phyloP scores from a whole-genome alignment of 2,888 invertebrate genomes.

The Andricus quercusramuli region DNA sequence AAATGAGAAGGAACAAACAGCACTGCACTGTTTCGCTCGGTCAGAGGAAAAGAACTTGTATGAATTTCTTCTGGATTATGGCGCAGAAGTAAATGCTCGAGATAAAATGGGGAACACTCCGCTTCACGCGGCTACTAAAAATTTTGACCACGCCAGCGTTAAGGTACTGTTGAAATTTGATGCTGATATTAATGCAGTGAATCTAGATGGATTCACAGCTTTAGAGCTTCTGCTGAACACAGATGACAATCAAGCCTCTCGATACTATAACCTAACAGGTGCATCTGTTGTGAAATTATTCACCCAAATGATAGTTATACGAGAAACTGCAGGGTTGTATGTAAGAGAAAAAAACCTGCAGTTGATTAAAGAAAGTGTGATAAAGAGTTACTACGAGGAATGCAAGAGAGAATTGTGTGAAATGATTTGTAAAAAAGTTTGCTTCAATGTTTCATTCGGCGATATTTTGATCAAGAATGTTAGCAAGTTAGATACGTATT shows the following conservation, averaged over 20 bases:
- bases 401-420: not conserved
- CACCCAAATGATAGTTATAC: not conserved
- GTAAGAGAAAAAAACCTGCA: not conserved
- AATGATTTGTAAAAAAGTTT: not conserved
- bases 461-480: not conserved
- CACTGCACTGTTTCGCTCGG: not conserved
- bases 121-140: not conserved
- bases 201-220: not conserved
- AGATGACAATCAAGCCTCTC: not conserved
- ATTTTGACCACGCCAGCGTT: not conserved
- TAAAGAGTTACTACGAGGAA: not conserved
- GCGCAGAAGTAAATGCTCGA: not conserved
- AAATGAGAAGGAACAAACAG: not conserved
- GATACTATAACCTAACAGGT: not conserved
- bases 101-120: conserved; percentile 7
- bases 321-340: not conserved
- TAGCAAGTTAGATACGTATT: not conserved
- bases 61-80: conserved; percentile 3
- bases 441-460: not conserved
- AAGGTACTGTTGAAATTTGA: not conserved
- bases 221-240: not conserved
- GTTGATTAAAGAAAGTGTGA: not conserved
- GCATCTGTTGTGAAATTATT: not conserved
- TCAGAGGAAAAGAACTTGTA: not conserved
- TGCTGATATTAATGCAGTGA: conserved; percentile 2